Conservation (phyloP, 2,113 vertebrate species). For the Campylorhamphus procurvoides region DNA sequence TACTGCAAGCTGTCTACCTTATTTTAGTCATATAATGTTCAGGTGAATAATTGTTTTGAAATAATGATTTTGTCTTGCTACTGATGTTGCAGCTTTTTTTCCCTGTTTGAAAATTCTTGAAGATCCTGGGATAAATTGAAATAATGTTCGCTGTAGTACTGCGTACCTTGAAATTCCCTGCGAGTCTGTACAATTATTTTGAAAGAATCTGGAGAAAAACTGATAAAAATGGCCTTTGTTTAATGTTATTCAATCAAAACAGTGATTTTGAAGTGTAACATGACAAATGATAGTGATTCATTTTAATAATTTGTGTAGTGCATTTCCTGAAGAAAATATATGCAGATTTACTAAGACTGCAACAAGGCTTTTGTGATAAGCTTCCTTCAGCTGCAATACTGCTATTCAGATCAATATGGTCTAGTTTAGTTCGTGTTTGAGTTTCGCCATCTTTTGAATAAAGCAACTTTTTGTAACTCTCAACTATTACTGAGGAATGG, state of each 20-base stretch:
- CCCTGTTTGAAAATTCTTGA: background rate
- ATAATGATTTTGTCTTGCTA: background rate
- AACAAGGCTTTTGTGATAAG: background rate
- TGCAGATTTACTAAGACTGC: background rate
- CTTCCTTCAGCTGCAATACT: background rate
- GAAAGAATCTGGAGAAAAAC: background rate
- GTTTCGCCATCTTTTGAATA: background rate
- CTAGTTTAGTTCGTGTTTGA: background rate
- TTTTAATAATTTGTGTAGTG: background rate
- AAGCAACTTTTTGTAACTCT: background rate
- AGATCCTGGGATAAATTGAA: background rate
- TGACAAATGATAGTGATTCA: background rate
- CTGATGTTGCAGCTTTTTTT: accelerated
- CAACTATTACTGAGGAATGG: background rate
- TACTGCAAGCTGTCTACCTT: background rate
- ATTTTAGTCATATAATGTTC: background rate
- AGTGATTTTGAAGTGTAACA: background rate
- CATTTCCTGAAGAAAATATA: background rate
- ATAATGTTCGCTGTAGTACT: background rate
- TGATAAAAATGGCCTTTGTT: background rate
- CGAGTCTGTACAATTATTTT: background rate
- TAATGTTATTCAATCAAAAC: background rate
- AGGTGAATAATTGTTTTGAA: background rate
- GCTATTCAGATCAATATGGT: background rate
- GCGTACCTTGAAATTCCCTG: background rate